Evolutionary conservation across 2,113 vertebrate species (phyloP), one percentile per base, ranked within the genome.

Genomic region (Aramus guarauna): DNA sequence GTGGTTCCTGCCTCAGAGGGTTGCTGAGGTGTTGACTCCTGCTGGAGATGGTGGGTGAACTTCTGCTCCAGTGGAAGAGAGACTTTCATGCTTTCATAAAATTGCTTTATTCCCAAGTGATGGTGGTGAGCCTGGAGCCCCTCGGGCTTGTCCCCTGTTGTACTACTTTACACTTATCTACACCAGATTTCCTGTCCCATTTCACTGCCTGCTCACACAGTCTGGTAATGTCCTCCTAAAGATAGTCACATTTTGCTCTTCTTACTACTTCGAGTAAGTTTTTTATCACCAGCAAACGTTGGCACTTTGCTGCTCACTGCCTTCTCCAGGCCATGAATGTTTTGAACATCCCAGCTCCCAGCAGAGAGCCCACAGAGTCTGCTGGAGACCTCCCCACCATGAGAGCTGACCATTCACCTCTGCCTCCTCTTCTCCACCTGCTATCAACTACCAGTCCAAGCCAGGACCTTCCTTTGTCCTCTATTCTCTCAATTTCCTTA

Each of bases 31-130:
- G 60, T 36, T 3, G 1, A 47, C n/a, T 76, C n/a, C 86, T 68
- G 66, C 52, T 83, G 75, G 11, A 63, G 64, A 8, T 1, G 3
- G 47, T 36, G 19, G 37, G 23, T 63, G 82, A 73, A 62, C 27
- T 75, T 8, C 80, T 62, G 71, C 74, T 76, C 52, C 76, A 29
- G 45, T 4, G 62, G 58, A 64, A 72, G 34, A 60, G 36, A 21
- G 8, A 4, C 45, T 69, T 9, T 0, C 36, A 18, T 1, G 0
- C 19, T 79, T 60, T 3, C 12, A 11, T 20, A 43, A 48, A 47
- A 82, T 52, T 47, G 24, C 39, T 52, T 79, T 62, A 20, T 67
- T 67, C 47, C 78, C 47, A 4, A 9, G 39, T 11, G 56, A n/a
- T 58, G 50, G 22, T 8, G 39, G 4, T 11, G 37, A 67, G 24